A percentile compares a stretch with the other conserved stretches of the same genome.
phyloP scores from a whole-genome alignment of 2,113 vertebrate genomes.

The Scartelaos histophorus region DNA sequence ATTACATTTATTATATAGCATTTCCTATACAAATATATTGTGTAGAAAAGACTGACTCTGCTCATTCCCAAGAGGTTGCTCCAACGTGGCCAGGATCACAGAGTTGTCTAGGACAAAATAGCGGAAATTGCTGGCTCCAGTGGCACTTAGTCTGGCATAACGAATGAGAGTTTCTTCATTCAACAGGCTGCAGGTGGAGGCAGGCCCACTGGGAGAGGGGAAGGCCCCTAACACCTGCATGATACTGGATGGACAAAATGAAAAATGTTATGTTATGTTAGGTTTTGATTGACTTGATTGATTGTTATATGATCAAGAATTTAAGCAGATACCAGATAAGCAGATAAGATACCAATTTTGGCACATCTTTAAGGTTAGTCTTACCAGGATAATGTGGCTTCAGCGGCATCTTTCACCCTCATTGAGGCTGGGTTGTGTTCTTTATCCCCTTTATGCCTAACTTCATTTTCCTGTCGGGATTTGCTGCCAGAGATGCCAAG shows the following conservation, averaged over 20 bases:
- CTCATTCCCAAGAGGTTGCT: constrained; percentile 94
- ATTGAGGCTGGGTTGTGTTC: constrained; percentile 94
- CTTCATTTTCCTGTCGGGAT: constrained; percentile 89
- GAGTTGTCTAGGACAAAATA: constrained; percentile 96
- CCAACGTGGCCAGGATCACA: constrained; percentile 94
- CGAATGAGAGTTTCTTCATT: constrained; percentile 93
- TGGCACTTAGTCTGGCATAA: constrained; percentile 87
- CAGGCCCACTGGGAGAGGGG: constrained; percentile 92
- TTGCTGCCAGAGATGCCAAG: constrained; percentile 95
- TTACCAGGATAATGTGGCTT: constrained; percentile 93
- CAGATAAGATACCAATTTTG: constrained; percentile 18
- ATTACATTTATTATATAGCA: not conserved
- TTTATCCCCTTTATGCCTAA: constrained; percentile 93
- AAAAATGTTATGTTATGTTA: constrained; percentile 1
- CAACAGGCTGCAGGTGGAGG: constrained; percentile 93
- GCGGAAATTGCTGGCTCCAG: constrained; percentile 90
- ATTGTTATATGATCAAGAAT: not conserved
- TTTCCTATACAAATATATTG: not conserved
- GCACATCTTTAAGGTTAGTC: constrained; percentile 27
- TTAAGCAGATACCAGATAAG: constrained; percentile 3
- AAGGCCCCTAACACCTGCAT: constrained; percentile 96
- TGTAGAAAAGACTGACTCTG: constrained; percentile 83
- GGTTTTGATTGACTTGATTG: not conserved
- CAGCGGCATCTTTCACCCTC: constrained; percentile 95
- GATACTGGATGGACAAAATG: constrained; percentile 78